A percentile compares a stretch with the other conserved stretches of the same genome.
phyloP scores from a whole-genome alignment of 2,113 vertebrate genomes.

The Hylia prasina region DNA sequence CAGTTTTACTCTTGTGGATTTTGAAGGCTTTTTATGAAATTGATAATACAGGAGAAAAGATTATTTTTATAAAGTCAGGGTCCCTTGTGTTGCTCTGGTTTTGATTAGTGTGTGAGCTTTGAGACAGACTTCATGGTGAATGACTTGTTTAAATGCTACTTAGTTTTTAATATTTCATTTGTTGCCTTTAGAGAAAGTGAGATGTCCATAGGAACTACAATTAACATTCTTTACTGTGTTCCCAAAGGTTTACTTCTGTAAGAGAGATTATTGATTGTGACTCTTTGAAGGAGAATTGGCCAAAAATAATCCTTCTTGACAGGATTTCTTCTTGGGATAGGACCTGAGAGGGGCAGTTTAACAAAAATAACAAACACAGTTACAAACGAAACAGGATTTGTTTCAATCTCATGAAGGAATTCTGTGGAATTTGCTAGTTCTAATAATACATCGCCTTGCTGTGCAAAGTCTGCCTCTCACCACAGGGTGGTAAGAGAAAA shows the following conservation, averaged over 20 bases:
- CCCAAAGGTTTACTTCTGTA: slow-evolving; percentile 27
- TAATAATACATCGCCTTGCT: slow-evolving; percentile 41
- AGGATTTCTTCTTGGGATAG: slow-evolving; percentile 38
- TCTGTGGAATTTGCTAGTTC: neutral
- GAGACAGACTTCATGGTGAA: slow-evolving; percentile 21
- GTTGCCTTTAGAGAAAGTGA: slow-evolving; percentile 47
- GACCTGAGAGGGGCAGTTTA: slow-evolving; percentile 13
- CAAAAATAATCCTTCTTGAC: slow-evolving; percentile 57
- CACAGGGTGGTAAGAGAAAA: neutral
- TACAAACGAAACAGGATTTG: slow-evolving; percentile 38
- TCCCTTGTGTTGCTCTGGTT: slow-evolving; percentile 28
- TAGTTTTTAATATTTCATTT: slow-evolving; percentile 58
- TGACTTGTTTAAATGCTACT: slow-evolving; percentile 55
- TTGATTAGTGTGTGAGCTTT: slow-evolving; percentile 33
- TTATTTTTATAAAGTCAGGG: slow-evolving; percentile 41
- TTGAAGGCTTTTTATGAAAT: slow-evolving; percentile 53
- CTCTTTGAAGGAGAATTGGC: slow-evolving; percentile 43
- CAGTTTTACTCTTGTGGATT: slow-evolving; percentile 42
- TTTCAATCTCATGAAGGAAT: slow-evolving; percentile 30
- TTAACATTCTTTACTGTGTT: neutral
- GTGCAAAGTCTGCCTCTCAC: slow-evolving; percentile 3
- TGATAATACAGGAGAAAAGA: slow-evolving; percentile 34
- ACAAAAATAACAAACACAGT: slow-evolving; percentile 33
- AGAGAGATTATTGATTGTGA: slow-evolving; percentile 45
- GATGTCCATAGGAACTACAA: slow-evolving; percentile 5